Evolutionary conservation across 1,140 invertebrate species (phyloP), one percentile per base, ranked within the genome.

Genomic region (Drosophila albomicans): DNA sequence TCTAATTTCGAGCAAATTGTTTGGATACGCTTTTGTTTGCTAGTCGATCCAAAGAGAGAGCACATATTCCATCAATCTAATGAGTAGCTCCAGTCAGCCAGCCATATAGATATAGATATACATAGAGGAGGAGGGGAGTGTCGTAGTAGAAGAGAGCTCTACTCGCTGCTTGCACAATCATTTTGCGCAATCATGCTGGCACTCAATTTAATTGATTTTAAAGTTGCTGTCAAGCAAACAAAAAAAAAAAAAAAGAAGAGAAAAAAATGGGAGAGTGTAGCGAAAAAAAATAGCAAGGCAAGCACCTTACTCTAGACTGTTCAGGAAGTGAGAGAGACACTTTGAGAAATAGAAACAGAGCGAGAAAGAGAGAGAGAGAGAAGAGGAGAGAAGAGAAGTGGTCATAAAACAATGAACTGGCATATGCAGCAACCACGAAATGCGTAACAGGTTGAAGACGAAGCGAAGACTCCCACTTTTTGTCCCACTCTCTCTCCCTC

Each of bases 161-260:
- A 28, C 61, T 38, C 35, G 38, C 25, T 13, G 49, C 8, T 13
- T 73, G 61, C 48, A 45, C 76, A 74, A 79, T 77, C 81, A 66
- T 70, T 76, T 85, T 73, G 81, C 65, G 46, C 77, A 85, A 85
- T 88, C 76, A 88, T 82, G 68, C 72, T 77, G 72, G 84, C 84
- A 87, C 82, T 87, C 67, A 79, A 57, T 79, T 87, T 87, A 87
- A 87, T 87, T 87, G 82, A 82, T 82, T 88, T 88, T 75, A 88
- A 88, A 88, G 72, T 82, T 82, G 35, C 62, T 45, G 66, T 28
- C 38, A 57, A 41, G 45, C 41, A 52, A 62, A 57, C 38, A 61
- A 13, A 56, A 46, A 46, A 61, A 67, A 57, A 8, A 5, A 45
- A 58, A n/a, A n/a, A n/a, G n/a, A n/a, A 79, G 56, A 54, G 54